A percentile compares a stretch with the other conserved stretches of the same genome.
phyloP scores from a whole-genome alignment of 2,113 vertebrate genomes.

The Dromaius novaehollandiae region DNA sequence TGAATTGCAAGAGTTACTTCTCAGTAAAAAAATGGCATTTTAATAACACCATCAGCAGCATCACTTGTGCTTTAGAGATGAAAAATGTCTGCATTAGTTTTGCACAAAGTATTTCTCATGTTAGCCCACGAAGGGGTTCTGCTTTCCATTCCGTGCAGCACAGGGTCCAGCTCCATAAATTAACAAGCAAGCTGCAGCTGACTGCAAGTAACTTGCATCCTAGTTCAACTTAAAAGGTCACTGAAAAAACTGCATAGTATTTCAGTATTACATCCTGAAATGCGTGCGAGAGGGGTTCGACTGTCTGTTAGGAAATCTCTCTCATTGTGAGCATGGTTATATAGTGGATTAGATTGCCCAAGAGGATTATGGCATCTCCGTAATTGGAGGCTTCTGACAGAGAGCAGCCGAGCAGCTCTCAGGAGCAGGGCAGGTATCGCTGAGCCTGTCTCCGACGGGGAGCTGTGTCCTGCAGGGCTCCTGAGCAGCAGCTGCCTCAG shows the following conservation, averaged over 20 bases:
- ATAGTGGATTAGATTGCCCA: background rate
- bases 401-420: background rate
- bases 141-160: background rate
- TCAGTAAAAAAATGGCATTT: background rate
- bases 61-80: background rate
- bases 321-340: background rate
- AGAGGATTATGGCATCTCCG: background rate
- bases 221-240: background rate
- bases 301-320: background rate
- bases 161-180: background rate
- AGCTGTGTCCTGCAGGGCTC: background rate
- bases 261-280: background rate
- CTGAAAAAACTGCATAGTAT: accelerated
- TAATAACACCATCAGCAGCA: background rate
- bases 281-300: background rate
- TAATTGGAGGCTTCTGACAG: constrained; percentile 12
- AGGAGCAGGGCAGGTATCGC: background rate
- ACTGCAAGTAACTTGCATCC: background rate
- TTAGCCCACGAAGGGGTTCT: background rate
- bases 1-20: background rate
- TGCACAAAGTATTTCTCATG: background rate
- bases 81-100: background rate
- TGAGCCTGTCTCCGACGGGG: background rate
- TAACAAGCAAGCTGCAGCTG: background rate
- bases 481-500: background rate